Percentiles rank a stretch among this genome's conserved stretches.
phyloP scores from a whole-genome alignment of 2,888 invertebrate genomes.

The Dione juno region DNA sequence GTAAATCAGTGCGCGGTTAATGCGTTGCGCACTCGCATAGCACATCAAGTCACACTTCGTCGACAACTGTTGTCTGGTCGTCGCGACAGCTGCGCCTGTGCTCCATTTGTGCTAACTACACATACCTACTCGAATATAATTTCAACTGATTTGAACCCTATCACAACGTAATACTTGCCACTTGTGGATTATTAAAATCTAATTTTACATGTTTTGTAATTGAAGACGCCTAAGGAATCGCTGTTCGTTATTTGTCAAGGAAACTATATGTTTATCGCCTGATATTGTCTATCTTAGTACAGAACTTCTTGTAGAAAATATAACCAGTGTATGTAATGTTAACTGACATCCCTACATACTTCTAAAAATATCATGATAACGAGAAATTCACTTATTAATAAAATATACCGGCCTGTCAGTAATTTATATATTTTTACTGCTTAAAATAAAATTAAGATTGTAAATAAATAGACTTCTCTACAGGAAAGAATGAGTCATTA shows the following conservation, averaged over 20 bases:
- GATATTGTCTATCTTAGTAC: slow-evolving; percentile 1
- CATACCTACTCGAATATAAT: slow-evolving; percentile 26
- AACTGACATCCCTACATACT: background rate
- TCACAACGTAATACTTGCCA: slow-evolving; percentile 36
- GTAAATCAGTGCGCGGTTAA: slow-evolving; percentile 65
- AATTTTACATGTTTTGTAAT: slow-evolving; percentile 55
- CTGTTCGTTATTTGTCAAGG: slow-evolving; percentile 70
- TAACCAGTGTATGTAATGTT: too few species aligned
- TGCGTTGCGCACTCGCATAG: slow-evolving; percentile 60
- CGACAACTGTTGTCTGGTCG: slow-evolving; percentile 81
- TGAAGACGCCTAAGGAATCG: slow-evolving; percentile 51
- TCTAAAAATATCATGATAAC: background rate
- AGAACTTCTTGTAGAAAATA: background rate
- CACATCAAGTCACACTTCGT: slow-evolving; percentile 67
- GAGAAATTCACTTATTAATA: background rate
- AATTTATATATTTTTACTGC: background rate
- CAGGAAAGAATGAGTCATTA: slow-evolving; percentile 48
- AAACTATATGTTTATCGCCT: slow-evolving; percentile 52
- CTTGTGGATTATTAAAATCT: slow-evolving; percentile 42
- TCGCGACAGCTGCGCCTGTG: slow-evolving; percentile 81
- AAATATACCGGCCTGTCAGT: background rate
- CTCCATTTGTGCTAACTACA: slow-evolving; percentile 62
- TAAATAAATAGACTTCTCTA: slow-evolving; percentile 21
- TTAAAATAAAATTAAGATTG: background rate
- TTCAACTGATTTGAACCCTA: slow-evolving; percentile 43